Base-by-base conservation (phyloP, 2,113 vertebrate genomes). In the Forbesichthys agassizii region DNA sequence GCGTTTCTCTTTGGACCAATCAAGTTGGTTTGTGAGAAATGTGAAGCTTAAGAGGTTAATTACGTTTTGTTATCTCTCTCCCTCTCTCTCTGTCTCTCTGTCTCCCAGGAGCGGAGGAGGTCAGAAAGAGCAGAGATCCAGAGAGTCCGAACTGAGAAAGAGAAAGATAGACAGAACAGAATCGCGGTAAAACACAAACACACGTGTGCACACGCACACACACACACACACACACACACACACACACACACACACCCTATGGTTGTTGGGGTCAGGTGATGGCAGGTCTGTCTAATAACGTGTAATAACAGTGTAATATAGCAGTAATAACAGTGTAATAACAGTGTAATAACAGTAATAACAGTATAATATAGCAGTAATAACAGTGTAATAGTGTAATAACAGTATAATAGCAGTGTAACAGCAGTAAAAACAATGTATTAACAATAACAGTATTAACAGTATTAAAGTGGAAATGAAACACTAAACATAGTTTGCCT, bases 81-180 rank as follows among this genome's bases (percentile, higher is more conserved):
- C 4, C 58, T 27, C 46, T 46, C 54, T 48, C 48, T 33, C 55
- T 27, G 13, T 9, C 7, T 47, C 13, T 48, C 16, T 42, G 5
- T 42, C 36, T 42, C 36, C 36, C 86, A 99, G 98, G 98, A 99
- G 85, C 93, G 89, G 1, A 96, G 98, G 51, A 93, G 96, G 0
- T 93, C 92, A 0, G 98, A 98, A 87, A 91, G 97, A 80, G 93
- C 97, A 0, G 97, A 99, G 46, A 96, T 98, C 84, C 96, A 98
- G 82, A 91, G 98, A 33, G 95, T 96, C 36, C 87, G 98, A 6
- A 90, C 96, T 0, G 98, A 99, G 88, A 98, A 96, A 85, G 96
- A 99, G 83, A 90, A 95, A 73, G 96, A 98, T 73, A 90, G 98
- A 9, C 96, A 99, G 88, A 95, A 93, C 69, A 89, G 95, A 64